Evolutionary conservation across 2,888 invertebrate species (phyloP).

Genomic region (Melinaea marsaeus): DNA sequence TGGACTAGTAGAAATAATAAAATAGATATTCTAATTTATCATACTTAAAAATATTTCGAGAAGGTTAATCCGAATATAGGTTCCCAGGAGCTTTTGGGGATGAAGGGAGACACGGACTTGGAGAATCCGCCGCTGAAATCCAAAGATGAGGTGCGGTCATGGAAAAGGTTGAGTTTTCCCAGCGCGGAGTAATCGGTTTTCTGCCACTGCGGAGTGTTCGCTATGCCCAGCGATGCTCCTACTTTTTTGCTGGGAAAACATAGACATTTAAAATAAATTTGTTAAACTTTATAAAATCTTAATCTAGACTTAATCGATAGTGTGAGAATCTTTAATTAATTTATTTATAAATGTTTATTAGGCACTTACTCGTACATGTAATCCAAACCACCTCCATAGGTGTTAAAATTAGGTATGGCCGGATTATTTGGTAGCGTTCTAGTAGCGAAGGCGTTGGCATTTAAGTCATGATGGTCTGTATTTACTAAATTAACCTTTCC

Average conservation of each 20-base stretch:
- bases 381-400: slow-evolving; percentile 41
- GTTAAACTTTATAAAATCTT: too few relatives aligned
- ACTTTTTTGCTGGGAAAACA: slow-evolving; percentile 39
- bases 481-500: slow-evolving; percentile 43
- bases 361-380: slow-evolving; percentile 44
- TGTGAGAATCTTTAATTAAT: too few relatives aligned
- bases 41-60: slow-evolving; percentile 32
- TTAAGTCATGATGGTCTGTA: slow-evolving; percentile 42
- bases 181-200: too few relatives aligned
- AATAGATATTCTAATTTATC: slow-evolving; percentile 10
- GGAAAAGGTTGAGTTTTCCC: slow-evolving; percentile 44
- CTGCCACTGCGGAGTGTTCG: slow-evolving; percentile 41
- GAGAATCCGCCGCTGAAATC: slow-evolving; percentile 41
- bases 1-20: too few relatives aligned
- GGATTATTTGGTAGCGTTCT: slow-evolving; percentile 39
- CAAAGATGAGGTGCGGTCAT: slow-evolving; percentile 38
- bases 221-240: slow-evolving; percentile 39
- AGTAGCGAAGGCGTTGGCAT: slow-evolving; percentile 43
- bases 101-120: slow-evolving; percentile 39
- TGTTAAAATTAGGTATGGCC: slow-evolving; percentile 39
- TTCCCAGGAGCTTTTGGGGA: slow-evolving; percentile 39
- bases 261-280: not conserved
- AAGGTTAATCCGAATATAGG: slow-evolving; percentile 34
- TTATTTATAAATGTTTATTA: not conserved
- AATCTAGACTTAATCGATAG: too few relatives aligned